These are phyloP conservation scores for Cryptotis parvus DNA, from an alignment of 2,113 vertebrate species.

Conservation along the genomic window DNA sequence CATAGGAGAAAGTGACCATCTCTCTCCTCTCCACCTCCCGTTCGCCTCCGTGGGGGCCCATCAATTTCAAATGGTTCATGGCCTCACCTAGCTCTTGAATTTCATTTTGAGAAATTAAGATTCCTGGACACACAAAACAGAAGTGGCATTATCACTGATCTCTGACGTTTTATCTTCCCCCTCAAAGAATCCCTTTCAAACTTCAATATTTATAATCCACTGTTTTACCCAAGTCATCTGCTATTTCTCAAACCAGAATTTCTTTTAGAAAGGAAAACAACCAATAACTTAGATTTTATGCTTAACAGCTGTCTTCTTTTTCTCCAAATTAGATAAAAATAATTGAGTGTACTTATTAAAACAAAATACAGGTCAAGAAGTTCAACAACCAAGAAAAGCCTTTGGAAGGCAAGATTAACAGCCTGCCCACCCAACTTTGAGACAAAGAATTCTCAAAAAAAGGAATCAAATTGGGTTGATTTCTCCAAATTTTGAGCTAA, in stretches of 20 bases:
- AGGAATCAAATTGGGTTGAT: not conserved
- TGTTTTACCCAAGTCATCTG: not conserved
- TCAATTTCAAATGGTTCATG: too few relatives aligned
- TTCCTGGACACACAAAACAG: not conserved
- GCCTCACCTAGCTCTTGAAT: not conserved
- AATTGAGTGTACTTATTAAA: slow-evolving; percentile 63
- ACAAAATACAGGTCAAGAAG: slow-evolving; percentile 38
- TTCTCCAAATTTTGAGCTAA: not conserved
- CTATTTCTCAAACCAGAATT: slow-evolving; percentile 47
- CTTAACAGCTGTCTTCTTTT: slow-evolving; percentile 59
- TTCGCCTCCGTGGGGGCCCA: too few relatives aligned
- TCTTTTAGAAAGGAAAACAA: slow-evolving; percentile 46
- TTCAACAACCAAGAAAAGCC: slow-evolving; percentile 9
- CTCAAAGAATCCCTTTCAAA: slow-evolving; percentile 22
- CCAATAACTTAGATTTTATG: slow-evolving; percentile 57
- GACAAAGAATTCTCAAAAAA: not conserved
- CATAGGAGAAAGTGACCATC: too few relatives aligned
- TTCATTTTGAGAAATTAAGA: slow-evolving; percentile 39
- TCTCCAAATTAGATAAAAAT: slow-evolving; percentile 33
- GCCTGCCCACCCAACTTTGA: not conserved
- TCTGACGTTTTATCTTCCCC: not conserved
- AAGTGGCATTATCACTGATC: not conserved
- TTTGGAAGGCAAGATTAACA: slow-evolving; percentile 17
- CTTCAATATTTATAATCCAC: slow-evolving; percentile 22
- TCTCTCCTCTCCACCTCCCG: too few relatives aligned